A percentile compares a stretch with the other conserved stretches of the same genome.
Conservation (phyloP, 2,888 invertebrate genomes). For the Rhingia campestris region DNA sequence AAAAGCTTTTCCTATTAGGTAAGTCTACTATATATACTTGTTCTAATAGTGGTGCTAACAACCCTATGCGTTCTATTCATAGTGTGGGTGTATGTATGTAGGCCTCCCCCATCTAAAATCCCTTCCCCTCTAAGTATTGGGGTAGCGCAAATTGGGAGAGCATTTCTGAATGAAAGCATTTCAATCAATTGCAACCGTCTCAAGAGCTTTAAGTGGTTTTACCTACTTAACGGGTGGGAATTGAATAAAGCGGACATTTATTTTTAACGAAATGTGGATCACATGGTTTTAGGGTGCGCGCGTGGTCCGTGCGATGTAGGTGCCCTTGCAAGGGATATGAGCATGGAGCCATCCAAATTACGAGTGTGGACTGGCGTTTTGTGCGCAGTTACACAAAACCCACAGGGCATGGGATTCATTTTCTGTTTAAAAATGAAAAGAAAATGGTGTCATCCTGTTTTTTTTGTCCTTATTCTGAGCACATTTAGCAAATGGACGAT, state of each 20-base stretch:
- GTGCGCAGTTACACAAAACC: conserved; percentile 52
- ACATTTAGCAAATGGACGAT: conserved; percentile 4
- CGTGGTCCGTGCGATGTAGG: conserved; percentile 39
- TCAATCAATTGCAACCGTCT: conserved; percentile 52
- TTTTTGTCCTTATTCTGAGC: conserved; percentile 12
- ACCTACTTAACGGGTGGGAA: conserved; percentile 49
- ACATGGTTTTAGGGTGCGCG: conserved; percentile 62
- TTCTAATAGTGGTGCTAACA: conserved; percentile 6
- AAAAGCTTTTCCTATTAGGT: conserved; percentile 67
- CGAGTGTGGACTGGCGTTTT: conserved; percentile 5
- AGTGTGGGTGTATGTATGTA: neutral
- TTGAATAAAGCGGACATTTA: conserved; percentile 60
- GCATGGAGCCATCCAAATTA: neutral
- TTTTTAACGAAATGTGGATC: conserved; percentile 38
- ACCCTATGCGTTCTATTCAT: conserved; percentile 1
- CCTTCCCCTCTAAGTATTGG: conserved; percentile 17
- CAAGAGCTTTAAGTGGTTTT: conserved; percentile 67
- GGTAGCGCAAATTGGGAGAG: conserved; percentile 15
- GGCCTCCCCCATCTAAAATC: neutral
- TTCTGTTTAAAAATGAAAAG: conserved; percentile 32
- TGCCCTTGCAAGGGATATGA: conserved; percentile 4
- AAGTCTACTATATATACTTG: conserved; percentile 28
- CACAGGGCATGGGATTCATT: conserved; percentile 21
- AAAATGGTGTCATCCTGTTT: conserved; percentile 59
- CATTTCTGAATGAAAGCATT: conserved; percentile 66